Evolutionary conservation across 2,888 invertebrate genomes (phyloP).

Genomic region (Drosophila siamana): DNA sequence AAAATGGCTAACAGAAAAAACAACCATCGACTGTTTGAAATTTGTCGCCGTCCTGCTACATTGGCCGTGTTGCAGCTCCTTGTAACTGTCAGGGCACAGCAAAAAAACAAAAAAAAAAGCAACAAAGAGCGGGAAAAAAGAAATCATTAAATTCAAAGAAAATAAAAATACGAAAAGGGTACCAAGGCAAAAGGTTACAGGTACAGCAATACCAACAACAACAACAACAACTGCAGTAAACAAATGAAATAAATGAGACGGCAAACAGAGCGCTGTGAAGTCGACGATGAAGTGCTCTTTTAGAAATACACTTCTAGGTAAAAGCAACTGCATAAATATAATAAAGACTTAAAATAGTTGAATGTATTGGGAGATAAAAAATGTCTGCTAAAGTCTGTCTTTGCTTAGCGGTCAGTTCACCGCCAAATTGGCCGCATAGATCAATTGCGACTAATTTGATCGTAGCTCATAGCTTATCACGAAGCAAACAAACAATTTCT

Average conservation of each 20-base stretch:
- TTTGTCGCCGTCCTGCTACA: slow-evolving; percentile 47
- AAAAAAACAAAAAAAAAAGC: slow-evolving; percentile 9
- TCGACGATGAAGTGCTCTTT: neutral
- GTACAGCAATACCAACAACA: slow-evolving; percentile 57
- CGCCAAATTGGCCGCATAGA: too few relatives aligned
- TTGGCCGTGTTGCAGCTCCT: slow-evolving; percentile 60
- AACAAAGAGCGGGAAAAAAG: too few relatives aligned
- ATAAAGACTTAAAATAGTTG: too few relatives aligned
- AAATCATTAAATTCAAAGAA: slow-evolving; percentile 74
- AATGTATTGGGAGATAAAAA: too few relatives aligned
- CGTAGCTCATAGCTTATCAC: too few relatives aligned
- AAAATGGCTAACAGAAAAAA: slow-evolving; percentile 5
- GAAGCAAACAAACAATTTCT: neutral
- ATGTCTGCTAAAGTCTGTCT: too few relatives aligned
- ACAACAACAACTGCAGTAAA: slow-evolving; percentile 43
- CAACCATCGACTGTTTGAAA: slow-evolving; percentile 51
- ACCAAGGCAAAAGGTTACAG: slow-evolving; percentile 84
- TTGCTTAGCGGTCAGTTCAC: too few relatives aligned
- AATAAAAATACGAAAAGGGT: slow-evolving; percentile 70
- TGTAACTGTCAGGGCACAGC: slow-evolving; percentile 71
- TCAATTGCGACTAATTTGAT: too few relatives aligned
- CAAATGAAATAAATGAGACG: slow-evolving; percentile 60
- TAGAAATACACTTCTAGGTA: too few relatives aligned
- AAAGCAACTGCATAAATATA: too few relatives aligned
- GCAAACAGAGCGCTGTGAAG: neutral